phyloP scores from a whole-genome alignment of 2,797 vertebrate genomes.

The Glyptemys insculpta region DNA sequence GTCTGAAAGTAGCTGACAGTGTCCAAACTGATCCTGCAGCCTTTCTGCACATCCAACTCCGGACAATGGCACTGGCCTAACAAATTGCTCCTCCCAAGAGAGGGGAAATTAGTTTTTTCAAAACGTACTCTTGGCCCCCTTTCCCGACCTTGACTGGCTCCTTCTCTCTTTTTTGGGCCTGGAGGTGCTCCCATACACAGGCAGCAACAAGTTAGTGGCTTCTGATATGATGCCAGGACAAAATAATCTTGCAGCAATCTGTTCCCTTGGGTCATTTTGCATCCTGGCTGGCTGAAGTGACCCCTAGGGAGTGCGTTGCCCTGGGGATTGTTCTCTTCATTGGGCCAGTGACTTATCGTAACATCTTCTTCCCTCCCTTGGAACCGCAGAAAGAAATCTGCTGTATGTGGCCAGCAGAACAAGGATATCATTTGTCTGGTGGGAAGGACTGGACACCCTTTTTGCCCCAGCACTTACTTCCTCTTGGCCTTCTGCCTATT shows the following conservation, averaged over 20 bases:
- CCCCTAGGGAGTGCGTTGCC: background rate
- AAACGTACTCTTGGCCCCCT: background rate
- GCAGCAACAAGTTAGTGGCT: fast-evolving
- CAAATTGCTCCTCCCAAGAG: background rate
- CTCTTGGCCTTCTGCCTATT: background rate
- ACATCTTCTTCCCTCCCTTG: background rate
- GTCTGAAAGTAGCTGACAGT: background rate
- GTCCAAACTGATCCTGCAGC: background rate
- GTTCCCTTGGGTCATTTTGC: background rate
- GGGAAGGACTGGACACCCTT: background rate
- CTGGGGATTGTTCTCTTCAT: background rate
- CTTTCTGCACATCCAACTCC: background rate
- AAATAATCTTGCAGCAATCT: background rate
- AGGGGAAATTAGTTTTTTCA: background rate
- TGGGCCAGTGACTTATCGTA: background rate
- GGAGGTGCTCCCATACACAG: background rate
- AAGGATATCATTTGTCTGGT: background rate
- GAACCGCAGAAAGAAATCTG: background rate
- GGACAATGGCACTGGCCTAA: background rate
- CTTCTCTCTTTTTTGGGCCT: background rate
- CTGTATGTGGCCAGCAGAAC: background rate
- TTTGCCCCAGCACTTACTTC: background rate
- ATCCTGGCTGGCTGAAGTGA: background rate
- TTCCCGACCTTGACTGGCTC: background rate
- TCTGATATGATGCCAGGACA: background rate